Conservation (phyloP, 2,888 invertebrate genomes). For the Neocrepidodera transversa region DNA sequence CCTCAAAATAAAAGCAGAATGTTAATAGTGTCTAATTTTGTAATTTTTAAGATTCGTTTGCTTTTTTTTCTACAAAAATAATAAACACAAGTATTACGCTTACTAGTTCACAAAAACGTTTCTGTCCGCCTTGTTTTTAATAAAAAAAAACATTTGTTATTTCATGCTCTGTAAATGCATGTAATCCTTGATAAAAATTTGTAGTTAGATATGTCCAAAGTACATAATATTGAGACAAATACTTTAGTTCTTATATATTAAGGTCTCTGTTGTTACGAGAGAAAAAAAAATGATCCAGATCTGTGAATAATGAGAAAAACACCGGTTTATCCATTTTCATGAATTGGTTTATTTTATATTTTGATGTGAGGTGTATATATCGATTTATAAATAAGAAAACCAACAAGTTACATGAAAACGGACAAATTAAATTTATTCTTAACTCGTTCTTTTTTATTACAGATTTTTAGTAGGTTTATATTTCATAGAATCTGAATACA, state of each 20-base stretch:
- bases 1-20: too few species aligned
- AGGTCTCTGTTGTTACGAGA: slow-evolving; percentile 39
- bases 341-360: slow-evolving; percentile 7
- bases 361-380: too few species aligned
- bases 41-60: too few species aligned
- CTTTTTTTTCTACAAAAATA: too few species aligned
- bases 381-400: background rate
- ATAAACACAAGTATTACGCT: slow-evolving; percentile 21
- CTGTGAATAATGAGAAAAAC: slow-evolving; percentile 38
- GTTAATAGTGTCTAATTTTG: too few species aligned
- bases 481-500: slow-evolving; percentile 12
- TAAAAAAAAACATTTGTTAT: slow-evolving; percentile 47
- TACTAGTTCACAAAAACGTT: slow-evolving; percentile 26
- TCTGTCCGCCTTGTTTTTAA: slow-evolving; percentile 31
- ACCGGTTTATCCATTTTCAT: background rate
- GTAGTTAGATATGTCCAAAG: slow-evolving; percentile 60
- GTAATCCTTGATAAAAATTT: slow-evolving; percentile 52
- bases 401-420: background rate
- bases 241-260: slow-evolving; percentile 44
- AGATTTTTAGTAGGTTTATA: slow-evolving; percentile 6
- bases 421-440: background rate
- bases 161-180: slow-evolving; percentile 60
- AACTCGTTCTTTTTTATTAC: slow-evolving; percentile 4
- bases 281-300: slow-evolving; percentile 35
- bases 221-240: slow-evolving; percentile 48